phyloP scores from a whole-genome alignment of 2,797 vertebrate genomes.

The Chelonia mydas region DNA sequence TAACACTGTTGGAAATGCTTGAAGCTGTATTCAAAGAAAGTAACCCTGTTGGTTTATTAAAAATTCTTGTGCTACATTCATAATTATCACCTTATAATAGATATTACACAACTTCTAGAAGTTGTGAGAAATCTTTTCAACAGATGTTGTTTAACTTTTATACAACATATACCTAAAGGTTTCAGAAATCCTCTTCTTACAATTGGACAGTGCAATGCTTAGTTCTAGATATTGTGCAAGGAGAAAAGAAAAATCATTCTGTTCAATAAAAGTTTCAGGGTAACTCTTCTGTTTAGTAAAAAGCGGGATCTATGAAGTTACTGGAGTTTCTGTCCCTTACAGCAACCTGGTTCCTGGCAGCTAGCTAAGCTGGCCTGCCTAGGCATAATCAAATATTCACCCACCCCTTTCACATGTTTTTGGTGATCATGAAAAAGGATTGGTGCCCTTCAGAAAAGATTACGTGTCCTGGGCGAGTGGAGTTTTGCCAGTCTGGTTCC shows the following conservation, averaged over 20 bases:
- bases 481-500: neutral
- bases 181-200: slow-evolving; percentile 30
- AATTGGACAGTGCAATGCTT: slow-evolving; percentile 37
- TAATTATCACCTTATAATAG: neutral
- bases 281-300: neutral
- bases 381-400: slow-evolving; percentile 1
- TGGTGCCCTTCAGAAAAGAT: neutral
- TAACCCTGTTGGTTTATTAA: neutral
- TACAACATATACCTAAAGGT: slow-evolving; percentile 20
- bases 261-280: neutral
- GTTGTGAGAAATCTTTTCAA: slow-evolving; percentile 21
- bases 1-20: neutral
- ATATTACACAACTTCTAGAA: slow-evolving; percentile 33
- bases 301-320: slow-evolving; percentile 2
- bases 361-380: neutral
- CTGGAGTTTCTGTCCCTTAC: neutral
- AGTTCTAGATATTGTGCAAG: slow-evolving; percentile 28
- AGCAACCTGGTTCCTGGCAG: neutral
- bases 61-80: neutral
- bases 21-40: slow-evolving; percentile 9
- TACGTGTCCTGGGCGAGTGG: neutral
- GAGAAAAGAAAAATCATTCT: slow-evolving; percentile 11
- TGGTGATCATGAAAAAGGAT: neutral
- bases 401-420: neutral
- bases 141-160: slow-evolving; percentile 19